Conservation (phyloP, 2,888 invertebrate genomes). For the Chrysotoxum bicinctum region DNA sequence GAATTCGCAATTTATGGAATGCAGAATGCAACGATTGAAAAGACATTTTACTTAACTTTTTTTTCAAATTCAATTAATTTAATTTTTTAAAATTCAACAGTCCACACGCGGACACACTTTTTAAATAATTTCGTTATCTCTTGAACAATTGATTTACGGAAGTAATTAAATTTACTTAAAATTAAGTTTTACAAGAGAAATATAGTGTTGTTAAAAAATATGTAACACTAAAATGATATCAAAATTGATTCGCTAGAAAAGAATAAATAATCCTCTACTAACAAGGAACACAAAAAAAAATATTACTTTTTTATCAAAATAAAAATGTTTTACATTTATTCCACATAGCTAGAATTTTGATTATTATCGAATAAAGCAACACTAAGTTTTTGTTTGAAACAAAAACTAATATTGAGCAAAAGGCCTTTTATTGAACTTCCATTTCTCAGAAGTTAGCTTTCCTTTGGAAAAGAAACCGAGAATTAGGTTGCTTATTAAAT, state of each 20-base stretch:
- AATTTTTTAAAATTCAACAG: slow-evolving; percentile 51
- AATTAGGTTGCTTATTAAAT: background rate
- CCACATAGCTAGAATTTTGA: background rate
- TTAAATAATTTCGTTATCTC: background rate
- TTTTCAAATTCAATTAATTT: slow-evolving; percentile 67
- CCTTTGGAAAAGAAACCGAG: background rate
- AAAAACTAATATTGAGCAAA: slow-evolving; percentile 9
- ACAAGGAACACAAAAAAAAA: slow-evolving; percentile 9
- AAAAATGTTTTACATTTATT: slow-evolving; percentile 1
- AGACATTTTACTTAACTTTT: background rate
- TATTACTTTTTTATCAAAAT: background rate
- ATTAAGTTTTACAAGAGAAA: slow-evolving; percentile 51
- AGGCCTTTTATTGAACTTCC: slow-evolving; percentile 2
- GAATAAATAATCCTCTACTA: slow-evolving; percentile 9
- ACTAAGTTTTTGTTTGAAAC: background rate
- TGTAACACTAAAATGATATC: slow-evolving; percentile 3
- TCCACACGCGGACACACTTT: slow-evolving; percentile 1
- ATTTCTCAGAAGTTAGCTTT: slow-evolving; percentile 8
- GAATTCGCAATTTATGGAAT: background rate
- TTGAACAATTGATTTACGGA: background rate
- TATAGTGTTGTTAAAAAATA: slow-evolving; percentile 1
- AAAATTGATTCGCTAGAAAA: slow-evolving; percentile 24
- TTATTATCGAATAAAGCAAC: background rate
- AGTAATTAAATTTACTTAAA: slow-evolving; percentile 49
- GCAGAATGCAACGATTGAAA: background rate